phyloP scores from a whole-genome alignment of 2,888 invertebrate species.

The Netelia fuscicornis region DNA sequence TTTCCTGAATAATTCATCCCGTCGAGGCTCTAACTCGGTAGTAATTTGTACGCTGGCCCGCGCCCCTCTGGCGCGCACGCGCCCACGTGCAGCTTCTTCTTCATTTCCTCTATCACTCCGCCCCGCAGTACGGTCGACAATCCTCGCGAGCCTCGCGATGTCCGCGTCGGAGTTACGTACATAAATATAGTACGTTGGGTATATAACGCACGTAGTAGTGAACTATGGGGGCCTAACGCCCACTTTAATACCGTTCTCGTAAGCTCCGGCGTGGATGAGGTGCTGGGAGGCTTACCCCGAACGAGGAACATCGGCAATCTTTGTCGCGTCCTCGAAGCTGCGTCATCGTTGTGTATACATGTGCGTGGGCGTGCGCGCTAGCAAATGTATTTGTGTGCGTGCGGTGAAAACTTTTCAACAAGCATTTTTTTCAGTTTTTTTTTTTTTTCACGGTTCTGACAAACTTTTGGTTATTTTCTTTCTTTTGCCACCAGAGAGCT shows the following conservation, averaged over 20 bases:
- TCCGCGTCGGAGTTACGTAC: slow-evolving; percentile 19
- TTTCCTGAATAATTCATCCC: slow-evolving; percentile 60
- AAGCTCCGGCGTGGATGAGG: slow-evolving; percentile 31
- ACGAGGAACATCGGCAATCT: slow-evolving; percentile 21
- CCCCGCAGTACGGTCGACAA: background rate
- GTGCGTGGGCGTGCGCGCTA: background rate
- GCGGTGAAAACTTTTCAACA: background rate
- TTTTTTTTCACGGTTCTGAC: background rate
- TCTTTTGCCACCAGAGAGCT: background rate
- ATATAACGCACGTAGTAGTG: slow-evolving; percentile 47
- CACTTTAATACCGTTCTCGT: slow-evolving; percentile 41
- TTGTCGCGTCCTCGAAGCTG: slow-evolving; percentile 17
- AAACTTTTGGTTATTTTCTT: background rate
- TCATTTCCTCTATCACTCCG: slow-evolving; percentile 4
- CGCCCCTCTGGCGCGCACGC: slow-evolving; percentile 39
- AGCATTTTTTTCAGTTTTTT: background rate
- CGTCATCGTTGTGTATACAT: slow-evolving; percentile 25
- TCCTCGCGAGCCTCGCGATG: background rate
- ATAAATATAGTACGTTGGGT: slow-evolving; percentile 33
- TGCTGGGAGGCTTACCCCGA: slow-evolving; percentile 12
- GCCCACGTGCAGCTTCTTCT: slow-evolving; percentile 38
- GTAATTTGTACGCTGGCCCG: slow-evolving; percentile 43
- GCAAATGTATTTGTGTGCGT: background rate
- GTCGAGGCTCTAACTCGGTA: slow-evolving; percentile 31
- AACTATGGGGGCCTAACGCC: slow-evolving; percentile 37